Evolutionary conservation across 2,797 vertebrate species (phyloP).

Genomic region (Holocentrus rufus): DNA sequence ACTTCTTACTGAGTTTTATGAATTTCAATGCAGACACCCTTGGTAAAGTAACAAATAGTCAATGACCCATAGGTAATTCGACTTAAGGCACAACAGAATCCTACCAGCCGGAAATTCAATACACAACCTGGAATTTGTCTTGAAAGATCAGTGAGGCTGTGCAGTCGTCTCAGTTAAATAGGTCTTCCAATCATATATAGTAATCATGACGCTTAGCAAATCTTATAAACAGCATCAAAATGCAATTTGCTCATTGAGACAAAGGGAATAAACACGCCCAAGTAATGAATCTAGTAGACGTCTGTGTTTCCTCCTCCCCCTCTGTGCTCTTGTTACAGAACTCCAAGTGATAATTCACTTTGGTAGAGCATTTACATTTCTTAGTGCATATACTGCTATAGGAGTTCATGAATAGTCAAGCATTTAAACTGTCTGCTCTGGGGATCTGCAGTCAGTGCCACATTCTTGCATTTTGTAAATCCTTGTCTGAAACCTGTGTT

Average conservation of each 20-base stretch:
- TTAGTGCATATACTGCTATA: neutral
- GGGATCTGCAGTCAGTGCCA: neutral
- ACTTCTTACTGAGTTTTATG: constrained; percentile 27
- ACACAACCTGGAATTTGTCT: neutral
- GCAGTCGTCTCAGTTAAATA: constrained; percentile 8
- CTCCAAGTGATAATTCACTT: constrained; percentile 2
- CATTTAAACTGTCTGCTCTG: neutral
- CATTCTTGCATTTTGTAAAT: neutral
- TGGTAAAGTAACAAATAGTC: constrained; percentile 23
- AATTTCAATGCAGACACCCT: constrained; percentile 33
- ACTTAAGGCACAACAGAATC: neutral
- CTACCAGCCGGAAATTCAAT: neutral
- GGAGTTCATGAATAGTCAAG: neutral
- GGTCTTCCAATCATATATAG: too few relatives aligned
- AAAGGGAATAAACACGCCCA: neutral
- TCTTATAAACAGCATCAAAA: neutral
- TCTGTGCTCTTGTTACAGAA: neutral
- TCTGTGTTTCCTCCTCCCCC: neutral
- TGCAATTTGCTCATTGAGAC: neutral
- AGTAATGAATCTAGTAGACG: neutral
- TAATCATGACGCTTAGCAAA: too few relatives aligned
- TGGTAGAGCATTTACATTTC: neutral
- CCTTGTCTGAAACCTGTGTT: neutral
- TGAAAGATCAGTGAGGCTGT: neutral
- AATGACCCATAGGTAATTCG: constrained; percentile 24